These are phyloP conservation scores for Drosophila burlai DNA, from an alignment of 1,140 invertebrate species.

Conservation along the genomic window DNA sequence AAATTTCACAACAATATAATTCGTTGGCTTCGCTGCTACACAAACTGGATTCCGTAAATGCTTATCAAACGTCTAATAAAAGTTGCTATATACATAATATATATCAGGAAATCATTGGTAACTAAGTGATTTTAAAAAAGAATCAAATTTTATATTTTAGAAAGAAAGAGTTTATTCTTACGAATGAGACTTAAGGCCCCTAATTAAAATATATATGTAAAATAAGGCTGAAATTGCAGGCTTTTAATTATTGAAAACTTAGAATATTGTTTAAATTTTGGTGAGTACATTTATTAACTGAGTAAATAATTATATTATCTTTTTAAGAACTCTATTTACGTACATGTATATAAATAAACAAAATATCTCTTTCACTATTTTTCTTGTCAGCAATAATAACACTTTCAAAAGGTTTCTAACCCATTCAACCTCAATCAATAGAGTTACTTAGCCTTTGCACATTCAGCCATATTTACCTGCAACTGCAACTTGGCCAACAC, in stretches of 20 bases:
- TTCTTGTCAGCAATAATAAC: background rate
- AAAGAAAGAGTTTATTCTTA: background rate
- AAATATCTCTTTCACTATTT: background rate
- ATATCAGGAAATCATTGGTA: background rate
- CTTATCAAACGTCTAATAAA: background rate
- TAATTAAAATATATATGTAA: background rate
- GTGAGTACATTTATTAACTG: too few relatives aligned
- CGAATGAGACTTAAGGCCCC: background rate
- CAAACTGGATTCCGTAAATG: conserved; percentile 1
- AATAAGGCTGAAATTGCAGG: background rate
- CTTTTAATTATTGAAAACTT: too few relatives aligned
- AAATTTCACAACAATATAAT: conserved; percentile 22
- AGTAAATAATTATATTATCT: too few relatives aligned
- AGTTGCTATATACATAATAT: background rate
- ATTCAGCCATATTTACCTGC: background rate
- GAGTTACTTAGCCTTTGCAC: background rate
- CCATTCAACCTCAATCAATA: background rate
- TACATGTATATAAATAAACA: too few relatives aligned
- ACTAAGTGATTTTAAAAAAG: background rate
- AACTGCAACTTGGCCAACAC: background rate
- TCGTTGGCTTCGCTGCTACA: background rate
- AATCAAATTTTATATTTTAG: background rate
- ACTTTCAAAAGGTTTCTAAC: too few relatives aligned
- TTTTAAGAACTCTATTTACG: too few relatives aligned
- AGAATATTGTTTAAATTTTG: too few relatives aligned